A percentile compares a stretch with the other conserved stretches of the same genome.
phyloP scores from a whole-genome alignment of 2,797 vertebrate genomes.

The Nothura maculosa region DNA sequence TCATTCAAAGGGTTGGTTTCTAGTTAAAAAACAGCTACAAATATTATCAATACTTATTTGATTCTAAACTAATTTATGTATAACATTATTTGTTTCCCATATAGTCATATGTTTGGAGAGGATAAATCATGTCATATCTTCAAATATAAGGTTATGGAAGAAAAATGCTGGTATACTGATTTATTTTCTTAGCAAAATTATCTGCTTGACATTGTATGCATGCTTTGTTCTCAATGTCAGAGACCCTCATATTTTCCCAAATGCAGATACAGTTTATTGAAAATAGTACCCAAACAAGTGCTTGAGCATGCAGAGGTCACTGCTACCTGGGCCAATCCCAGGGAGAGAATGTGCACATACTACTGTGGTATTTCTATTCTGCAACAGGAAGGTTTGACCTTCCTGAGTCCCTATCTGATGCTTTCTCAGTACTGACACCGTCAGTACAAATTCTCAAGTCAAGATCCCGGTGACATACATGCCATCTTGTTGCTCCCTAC shows the following conservation, averaged over 20 bases:
- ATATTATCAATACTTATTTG: conserved; percentile 49
- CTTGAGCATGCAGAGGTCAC: not conserved
- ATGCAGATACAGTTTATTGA: not conserved
- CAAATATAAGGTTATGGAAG: not conserved
- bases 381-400: not conserved
- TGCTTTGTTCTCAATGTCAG: not conserved
- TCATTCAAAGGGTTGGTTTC: conserved; percentile 10
- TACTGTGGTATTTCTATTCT: not conserved
- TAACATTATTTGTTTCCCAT: not conserved
- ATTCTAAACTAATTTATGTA: conserved; percentile 30
- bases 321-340: not conserved
- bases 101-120: not conserved
- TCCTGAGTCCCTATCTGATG: fast-evolving
- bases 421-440: fast-evolving
- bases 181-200: not conserved
- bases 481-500: not conserved
- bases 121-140: conserved; percentile 4
- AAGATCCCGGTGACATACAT: fast-evolving
- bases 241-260: not conserved
- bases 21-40: conserved; percentile 37
- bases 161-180: not conserved
- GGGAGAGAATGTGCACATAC: not conserved
- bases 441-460: not conserved
- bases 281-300: not conserved
- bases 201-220: not conserved